phyloP scores from a whole-genome alignment of 2,888 invertebrate genomes.

The Bibio marci region DNA sequence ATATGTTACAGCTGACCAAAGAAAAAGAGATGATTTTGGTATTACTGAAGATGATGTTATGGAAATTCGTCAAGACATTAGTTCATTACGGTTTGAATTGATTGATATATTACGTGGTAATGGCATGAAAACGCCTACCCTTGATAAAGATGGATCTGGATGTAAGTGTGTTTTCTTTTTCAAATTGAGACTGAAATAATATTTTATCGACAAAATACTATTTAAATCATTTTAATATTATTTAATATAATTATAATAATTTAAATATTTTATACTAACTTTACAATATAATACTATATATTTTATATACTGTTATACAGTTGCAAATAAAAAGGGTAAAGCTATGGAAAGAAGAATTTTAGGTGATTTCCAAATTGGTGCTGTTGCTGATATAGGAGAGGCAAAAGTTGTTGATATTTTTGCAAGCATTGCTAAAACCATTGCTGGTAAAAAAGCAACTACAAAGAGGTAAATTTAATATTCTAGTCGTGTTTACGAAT shows the following conservation, averaged over 20 bases:
- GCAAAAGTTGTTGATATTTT: conserved; percentile 65
- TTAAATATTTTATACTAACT: no score
- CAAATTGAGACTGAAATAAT: no score
- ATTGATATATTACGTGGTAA: conserved; percentile 81
- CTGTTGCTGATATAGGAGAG: conserved; percentile 66
- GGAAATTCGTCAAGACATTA: conserved; percentile 94
- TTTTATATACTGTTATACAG: no score
- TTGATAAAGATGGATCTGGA: conserved; percentile 49
- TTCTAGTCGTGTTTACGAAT: background rate
- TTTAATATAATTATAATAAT: background rate
- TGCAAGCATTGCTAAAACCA: conserved; percentile 64
- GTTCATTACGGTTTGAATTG: conserved; percentile 81
- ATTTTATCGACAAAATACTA: background rate
- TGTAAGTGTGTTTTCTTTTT: no score
- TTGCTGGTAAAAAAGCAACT: conserved; percentile 31
- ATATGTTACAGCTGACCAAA: conserved; percentile 78
- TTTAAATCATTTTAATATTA: conserved; percentile 1
- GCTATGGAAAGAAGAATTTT: conserved; percentile 72
- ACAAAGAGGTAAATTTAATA: conserved; percentile 17
- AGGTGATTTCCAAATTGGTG: conserved; percentile 81
- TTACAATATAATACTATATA: no score
- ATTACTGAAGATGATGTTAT: conserved; percentile 96
- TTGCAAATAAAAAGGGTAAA: conserved; percentile 67
- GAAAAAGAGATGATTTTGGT: conserved; percentile 76
- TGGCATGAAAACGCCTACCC: conserved; percentile 66